Conservation (phyloP, 1,140 invertebrate genomes). For the Laodelphax striatellus region DNA sequence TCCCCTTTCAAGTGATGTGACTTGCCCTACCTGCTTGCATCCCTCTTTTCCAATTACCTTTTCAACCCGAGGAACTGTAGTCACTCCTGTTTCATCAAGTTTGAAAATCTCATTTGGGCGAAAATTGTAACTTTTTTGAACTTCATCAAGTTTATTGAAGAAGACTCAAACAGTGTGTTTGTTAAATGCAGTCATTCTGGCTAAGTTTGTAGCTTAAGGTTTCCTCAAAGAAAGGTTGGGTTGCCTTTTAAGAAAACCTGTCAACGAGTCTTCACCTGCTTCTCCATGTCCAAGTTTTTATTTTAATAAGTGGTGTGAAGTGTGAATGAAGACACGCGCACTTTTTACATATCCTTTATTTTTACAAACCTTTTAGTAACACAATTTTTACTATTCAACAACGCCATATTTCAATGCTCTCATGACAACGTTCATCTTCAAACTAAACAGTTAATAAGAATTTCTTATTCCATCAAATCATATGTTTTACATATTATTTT, state of each 20-base stretch:
- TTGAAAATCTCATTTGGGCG: slow-evolving; percentile 26
- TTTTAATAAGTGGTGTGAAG: too few relatives aligned
- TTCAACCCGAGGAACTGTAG: slow-evolving; percentile 30
- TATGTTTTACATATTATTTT: too few relatives aligned
- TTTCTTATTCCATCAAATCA: too few relatives aligned
- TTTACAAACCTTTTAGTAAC: too few relatives aligned
- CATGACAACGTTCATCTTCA: too few relatives aligned
- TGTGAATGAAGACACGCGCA: too few relatives aligned
- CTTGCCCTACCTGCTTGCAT: slow-evolving; percentile 31
- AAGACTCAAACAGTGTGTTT: slow-evolving; percentile 21
- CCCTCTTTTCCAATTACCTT: slow-evolving; percentile 28
- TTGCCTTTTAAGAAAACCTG: slow-evolving; percentile 25
- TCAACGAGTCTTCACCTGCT: too few relatives aligned
- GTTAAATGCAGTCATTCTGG: slow-evolving; percentile 28
- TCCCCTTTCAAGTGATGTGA: slow-evolving; percentile 33
- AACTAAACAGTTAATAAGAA: too few relatives aligned
- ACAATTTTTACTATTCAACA: too few relatives aligned
- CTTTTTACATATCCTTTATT: too few relatives aligned
- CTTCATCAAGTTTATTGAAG: slow-evolving; percentile 21
- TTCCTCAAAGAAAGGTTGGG: slow-evolving; percentile 23
- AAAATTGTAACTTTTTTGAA: slow-evolving; percentile 10
- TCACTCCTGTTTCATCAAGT: slow-evolving; percentile 32
- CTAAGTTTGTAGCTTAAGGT: slow-evolving; percentile 29
- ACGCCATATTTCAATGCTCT: too few relatives aligned
- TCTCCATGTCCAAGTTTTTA: too few relatives aligned